Percentiles rank a stretch among this genome's conserved stretches.
Conservation (phyloP, 1,140 invertebrate genomes). For the Tetramorium alpestre region DNA sequence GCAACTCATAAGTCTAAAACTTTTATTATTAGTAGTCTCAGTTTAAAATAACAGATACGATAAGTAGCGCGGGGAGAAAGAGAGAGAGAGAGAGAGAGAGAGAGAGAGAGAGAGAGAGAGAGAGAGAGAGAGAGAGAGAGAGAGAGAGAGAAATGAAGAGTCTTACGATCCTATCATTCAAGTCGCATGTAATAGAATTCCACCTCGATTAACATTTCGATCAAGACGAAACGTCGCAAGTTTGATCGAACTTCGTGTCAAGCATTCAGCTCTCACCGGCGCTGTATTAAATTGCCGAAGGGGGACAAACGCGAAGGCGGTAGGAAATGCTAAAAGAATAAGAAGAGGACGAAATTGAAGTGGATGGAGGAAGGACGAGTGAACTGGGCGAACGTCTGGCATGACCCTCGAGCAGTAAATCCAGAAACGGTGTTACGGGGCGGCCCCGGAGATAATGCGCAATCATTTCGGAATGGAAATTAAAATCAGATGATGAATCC, state of each 20-base stretch:
- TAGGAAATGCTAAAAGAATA: constrained; percentile 50
- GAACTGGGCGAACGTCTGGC: constrained; percentile 73
- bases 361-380: constrained; percentile 63
- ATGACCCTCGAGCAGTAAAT: constrained; percentile 82
- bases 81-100: neutral
- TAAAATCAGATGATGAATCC: constrained; percentile 87
- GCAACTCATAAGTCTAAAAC: constrained; percentile 2
- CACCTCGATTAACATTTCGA: constrained; percentile 28
- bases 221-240: constrained; percentile 28
- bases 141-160: neutral
- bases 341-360: constrained; percentile 61
- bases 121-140: neutral
- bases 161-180: neutral
- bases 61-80: neutral
- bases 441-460: constrained; percentile 84
- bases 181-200: constrained; percentile 17
- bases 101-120: neutral
- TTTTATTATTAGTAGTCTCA: constrained; percentile 40
- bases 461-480: constrained; percentile 86
- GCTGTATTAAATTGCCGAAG: constrained; percentile 23
- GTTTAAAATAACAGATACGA: neutral
- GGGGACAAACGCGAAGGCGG: neutral
- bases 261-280: neutral
- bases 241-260: constrained; percentile 28
- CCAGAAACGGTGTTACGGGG: constrained; percentile 81